Percentiles rank a stretch among this genome's conserved stretches.
phyloP scores from a whole-genome alignment of 2,113 vertebrate genomes.

The Rhizomys pruinosus region DNA sequence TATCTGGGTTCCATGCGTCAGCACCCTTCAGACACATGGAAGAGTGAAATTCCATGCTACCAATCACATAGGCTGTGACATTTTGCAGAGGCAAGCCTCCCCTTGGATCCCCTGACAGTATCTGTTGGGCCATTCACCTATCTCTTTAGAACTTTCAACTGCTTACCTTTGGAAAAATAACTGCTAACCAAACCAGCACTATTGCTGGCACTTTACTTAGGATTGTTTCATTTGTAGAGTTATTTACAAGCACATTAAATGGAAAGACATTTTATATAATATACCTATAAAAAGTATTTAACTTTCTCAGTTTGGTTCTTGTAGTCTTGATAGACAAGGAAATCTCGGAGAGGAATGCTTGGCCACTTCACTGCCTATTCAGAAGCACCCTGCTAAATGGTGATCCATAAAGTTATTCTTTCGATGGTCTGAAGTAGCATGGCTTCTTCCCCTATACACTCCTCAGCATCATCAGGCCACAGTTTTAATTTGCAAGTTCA shows the following conservation, averaged over 20 bases:
- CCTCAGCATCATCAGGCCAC: neutral
- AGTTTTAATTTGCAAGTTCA: slow-evolving; percentile 50
- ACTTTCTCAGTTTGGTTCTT: slow-evolving; percentile 47
- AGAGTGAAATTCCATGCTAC: neutral
- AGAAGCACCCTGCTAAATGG: slow-evolving; percentile 28
- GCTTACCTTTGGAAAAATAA: neutral
- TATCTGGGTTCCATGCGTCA: no score
- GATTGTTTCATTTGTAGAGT: slow-evolving; percentile 15
- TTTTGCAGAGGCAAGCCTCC: neutral
- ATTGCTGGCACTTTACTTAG: neutral
- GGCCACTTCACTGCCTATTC: neutral
- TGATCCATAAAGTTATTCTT: slow-evolving; percentile 6
- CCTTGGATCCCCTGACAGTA: neutral
- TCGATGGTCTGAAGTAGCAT: slow-evolving; percentile 44
- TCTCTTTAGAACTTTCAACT: neutral
- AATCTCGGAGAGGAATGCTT: slow-evolving; percentile 17
- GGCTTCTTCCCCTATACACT: neutral
- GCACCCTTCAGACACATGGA: neutral
- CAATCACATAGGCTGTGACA: neutral
- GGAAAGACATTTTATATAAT: neutral
- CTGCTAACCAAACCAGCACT: neutral
- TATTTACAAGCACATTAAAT: slow-evolving; percentile 11
- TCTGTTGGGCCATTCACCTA: neutral
- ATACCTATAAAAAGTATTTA: neutral
- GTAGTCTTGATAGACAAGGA: neutral